These are phyloP conservation scores for Neogobius melanostomus DNA, from an alignment of 2,113 vertebrate species.

Conservation along the genomic window DNA sequence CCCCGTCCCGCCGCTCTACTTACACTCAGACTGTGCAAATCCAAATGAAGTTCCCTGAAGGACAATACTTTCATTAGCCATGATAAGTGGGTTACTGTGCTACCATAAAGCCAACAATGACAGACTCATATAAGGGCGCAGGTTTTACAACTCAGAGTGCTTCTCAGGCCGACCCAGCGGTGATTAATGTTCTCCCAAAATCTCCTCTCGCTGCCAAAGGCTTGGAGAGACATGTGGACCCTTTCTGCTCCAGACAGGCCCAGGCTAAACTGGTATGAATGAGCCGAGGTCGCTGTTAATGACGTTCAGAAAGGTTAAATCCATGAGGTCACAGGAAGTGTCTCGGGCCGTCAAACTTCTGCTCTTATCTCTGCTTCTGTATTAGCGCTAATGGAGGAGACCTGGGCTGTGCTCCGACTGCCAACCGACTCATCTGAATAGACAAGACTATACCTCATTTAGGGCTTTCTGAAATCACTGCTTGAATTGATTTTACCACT, in stretches of 20 bases:
- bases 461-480: conserved; percentile 28
- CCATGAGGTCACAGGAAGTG: conserved; percentile 26
- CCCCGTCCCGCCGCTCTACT: conserved; percentile 55
- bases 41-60: conserved; percentile 44
- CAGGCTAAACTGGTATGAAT: conserved; percentile 36
- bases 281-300: conserved; percentile 35
- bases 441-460: conserved; percentile 17
- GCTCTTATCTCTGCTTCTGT: conserved; percentile 16
- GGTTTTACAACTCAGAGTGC: conserved; percentile 24
- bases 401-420: conserved; percentile 21
- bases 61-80: conserved; percentile 60
- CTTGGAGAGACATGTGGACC: conserved; percentile 30
- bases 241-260: conserved; percentile 22
- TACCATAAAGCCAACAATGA: conserved; percentile 53
- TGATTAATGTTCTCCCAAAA: conserved; percentile 54
- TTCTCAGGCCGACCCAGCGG: conserved; percentile 40
- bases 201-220: conserved; percentile 22
- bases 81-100: conserved; percentile 58
- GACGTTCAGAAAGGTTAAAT: conserved; percentile 40
- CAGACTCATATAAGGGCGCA: conserved; percentile 43
- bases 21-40: conserved; percentile 54
- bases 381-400: conserved; percentile 5
- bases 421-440: conserved; percentile 37
- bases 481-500: conserved; percentile 26
- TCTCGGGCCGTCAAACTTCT: conserved; percentile 36